Conservation (phyloP, 2,888 invertebrate species). For the Andricus quercusramuli region DNA sequence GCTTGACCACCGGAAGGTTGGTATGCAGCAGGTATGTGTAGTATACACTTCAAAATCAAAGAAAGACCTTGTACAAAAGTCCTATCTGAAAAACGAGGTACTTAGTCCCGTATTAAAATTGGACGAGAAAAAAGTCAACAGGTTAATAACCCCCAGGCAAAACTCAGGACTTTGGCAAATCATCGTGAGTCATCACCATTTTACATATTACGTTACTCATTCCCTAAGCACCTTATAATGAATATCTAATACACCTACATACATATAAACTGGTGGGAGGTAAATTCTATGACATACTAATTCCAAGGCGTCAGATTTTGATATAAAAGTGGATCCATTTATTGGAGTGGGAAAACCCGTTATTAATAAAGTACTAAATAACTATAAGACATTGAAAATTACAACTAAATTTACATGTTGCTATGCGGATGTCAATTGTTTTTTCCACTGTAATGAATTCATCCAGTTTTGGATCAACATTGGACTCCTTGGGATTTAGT, state of each 20-base stretch:
- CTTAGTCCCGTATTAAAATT: background rate
- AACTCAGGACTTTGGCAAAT: constrained; percentile 35
- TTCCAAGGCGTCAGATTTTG: too few relatives aligned
- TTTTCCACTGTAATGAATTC: too few relatives aligned
- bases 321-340: too few relatives aligned
- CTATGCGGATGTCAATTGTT: too few relatives aligned
- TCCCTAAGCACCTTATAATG: constrained; percentile 45
- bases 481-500: too few relatives aligned
- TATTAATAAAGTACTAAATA: too few relatives aligned
- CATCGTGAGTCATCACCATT: constrained; percentile 51
- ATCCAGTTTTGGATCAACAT: too few relatives aligned
- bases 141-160: constrained; percentile 49
- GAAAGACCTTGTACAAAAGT: background rate
- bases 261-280: too few relatives aligned
- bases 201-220: constrained; percentile 54
- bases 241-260: background rate
- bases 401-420: too few relatives aligned
- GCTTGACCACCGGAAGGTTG: constrained; percentile 44
- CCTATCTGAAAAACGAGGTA: background rate
- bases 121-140: constrained; percentile 47
- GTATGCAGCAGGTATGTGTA: background rate
- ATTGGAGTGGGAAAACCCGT: too few relatives aligned
- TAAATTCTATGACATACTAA: too few relatives aligned
- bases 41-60: background rate
- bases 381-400: too few relatives aligned